phyloP scores from a whole-genome alignment of 2,113 vertebrate genomes.

The Microcebus murinus region DNA sequence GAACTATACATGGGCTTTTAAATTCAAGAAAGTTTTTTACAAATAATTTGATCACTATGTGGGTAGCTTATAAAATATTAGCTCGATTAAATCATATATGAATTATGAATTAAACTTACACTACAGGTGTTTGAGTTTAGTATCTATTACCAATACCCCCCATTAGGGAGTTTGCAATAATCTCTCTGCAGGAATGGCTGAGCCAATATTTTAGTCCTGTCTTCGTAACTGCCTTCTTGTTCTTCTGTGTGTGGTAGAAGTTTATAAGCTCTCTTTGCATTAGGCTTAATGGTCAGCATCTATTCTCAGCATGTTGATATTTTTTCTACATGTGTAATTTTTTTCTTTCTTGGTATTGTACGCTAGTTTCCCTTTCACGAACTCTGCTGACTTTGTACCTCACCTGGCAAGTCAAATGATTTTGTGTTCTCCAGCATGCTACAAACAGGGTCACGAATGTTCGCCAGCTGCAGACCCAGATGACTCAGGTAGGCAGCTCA shows the following conservation, averaged over 20 bases:
- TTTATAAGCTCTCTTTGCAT: neutral
- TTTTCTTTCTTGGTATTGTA: neutral
- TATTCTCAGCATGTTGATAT: neutral
- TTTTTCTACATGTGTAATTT: neutral
- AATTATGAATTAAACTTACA: slow-evolving; percentile 43
- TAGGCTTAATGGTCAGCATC: neutral
- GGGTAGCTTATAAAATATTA: slow-evolving; percentile 43
- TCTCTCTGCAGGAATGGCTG: neutral
- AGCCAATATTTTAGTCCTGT: neutral
- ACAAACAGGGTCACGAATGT: neutral
- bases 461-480: neutral
- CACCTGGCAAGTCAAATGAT: neutral
- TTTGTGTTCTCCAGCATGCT: neutral
- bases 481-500: neutral
- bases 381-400: neutral
- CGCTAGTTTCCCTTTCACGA: neutral
- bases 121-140: neutral
- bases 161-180: neutral
- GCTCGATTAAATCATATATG: neutral
- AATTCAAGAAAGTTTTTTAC: neutral
- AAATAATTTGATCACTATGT: slow-evolving; percentile 22
- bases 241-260: neutral
- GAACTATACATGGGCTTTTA: slow-evolving; percentile 17
- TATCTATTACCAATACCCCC: slow-evolving; percentile 32
- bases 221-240: neutral